phyloP scores from a whole-genome alignment of 2,888 invertebrate species.

The Gerosis bhagava region DNA sequence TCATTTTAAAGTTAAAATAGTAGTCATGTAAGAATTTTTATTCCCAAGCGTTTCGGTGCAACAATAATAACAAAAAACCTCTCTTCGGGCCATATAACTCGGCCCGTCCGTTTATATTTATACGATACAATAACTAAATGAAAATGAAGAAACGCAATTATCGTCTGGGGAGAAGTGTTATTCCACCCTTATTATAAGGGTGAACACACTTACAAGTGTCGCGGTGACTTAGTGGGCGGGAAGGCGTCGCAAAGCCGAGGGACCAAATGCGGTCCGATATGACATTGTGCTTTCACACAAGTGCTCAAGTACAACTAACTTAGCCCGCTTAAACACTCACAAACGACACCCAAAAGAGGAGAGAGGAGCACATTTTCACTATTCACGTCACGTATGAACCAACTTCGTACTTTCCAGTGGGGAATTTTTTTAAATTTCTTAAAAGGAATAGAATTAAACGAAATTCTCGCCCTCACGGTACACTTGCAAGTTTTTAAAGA shows the following conservation, averaged over 20 bases:
- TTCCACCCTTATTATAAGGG: conserved; percentile 42
- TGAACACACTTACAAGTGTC: conserved; percentile 42
- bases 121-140: conserved; percentile 46
- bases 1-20: too few relatives aligned
- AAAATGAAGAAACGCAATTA: conserved; percentile 55
- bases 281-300: conserved; percentile 36
- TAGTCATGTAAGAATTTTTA: too few relatives aligned
- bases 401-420: conserved; percentile 23
- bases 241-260: conserved; percentile 38
- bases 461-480: conserved; percentile 53
- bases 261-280: conserved; percentile 38
- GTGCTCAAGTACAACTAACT: conserved; percentile 19
- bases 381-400: conserved; percentile 18
- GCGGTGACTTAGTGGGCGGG: conserved; percentile 47
- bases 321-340: conserved; percentile 18
- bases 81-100: too few relatives aligned
- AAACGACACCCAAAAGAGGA: conserved; percentile 21
- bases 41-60: too few relatives aligned
- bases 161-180: conserved; percentile 41
- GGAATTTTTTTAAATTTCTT: conserved; percentile 34
- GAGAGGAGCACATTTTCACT: conserved; percentile 22
- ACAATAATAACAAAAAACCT: too few relatives aligned
- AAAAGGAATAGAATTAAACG: conserved; percentile 53
- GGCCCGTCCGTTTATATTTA: conserved; percentile 30
- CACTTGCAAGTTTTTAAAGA: conserved; percentile 62